phyloP scores from a whole-genome alignment of 2,888 invertebrate genomes.

The Lucinisca nassula region DNA sequence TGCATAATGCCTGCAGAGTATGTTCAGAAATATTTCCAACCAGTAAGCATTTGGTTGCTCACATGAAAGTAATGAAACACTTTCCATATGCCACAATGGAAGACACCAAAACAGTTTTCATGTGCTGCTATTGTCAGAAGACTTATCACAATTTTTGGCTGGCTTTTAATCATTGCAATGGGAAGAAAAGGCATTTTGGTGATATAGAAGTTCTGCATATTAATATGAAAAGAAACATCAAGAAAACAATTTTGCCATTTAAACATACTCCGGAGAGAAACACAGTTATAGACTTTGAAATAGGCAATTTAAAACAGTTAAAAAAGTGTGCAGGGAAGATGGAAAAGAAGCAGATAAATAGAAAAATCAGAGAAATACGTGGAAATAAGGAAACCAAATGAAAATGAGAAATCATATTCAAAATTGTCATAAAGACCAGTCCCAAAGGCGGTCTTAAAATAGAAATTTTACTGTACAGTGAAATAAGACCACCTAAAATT shows the following conservation, averaged over 20 bases:
- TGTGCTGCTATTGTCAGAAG: neutral
- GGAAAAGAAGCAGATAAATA: neutral
- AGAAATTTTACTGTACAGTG: too few species aligned
- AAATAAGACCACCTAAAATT: too few species aligned
- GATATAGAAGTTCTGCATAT: neutral
- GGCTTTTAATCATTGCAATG: neutral
- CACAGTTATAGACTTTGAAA: neutral
- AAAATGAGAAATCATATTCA: too few species aligned
- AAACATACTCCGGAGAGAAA: neutral
- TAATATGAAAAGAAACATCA: neutral
- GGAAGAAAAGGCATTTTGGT: neutral
- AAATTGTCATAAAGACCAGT: too few species aligned
- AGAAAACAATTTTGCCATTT: neutral
- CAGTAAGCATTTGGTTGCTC: neutral
- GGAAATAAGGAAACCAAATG: too few species aligned
- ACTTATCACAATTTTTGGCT: neutral
- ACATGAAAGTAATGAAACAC: neutral
- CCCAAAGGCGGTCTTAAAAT: too few species aligned
- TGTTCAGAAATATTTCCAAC: neutral
- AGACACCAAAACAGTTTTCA: neutral
- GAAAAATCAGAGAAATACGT: neutral
- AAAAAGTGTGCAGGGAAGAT: neutral
- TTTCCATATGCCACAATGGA: neutral
- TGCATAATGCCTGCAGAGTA: neutral
- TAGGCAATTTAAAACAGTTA: neutral